phyloP scores from a whole-genome alignment of 2,113 vertebrate species.

The Casuarius casuarius region DNA sequence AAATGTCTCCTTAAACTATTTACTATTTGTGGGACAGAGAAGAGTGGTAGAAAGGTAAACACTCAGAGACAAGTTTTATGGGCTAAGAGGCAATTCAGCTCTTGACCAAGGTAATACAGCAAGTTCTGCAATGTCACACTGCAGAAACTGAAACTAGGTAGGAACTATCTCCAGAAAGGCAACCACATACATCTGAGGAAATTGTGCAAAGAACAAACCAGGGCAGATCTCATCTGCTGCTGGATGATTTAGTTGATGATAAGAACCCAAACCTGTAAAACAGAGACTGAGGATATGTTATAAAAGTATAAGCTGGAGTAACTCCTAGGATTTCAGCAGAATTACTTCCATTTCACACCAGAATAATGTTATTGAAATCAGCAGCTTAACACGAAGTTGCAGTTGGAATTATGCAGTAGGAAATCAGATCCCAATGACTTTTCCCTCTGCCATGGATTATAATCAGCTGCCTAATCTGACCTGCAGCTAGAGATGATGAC shows the following conservation, averaged over 20 bases:
- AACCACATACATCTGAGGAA: not conserved
- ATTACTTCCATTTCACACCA: not conserved
- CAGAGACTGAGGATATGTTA: not conserved
- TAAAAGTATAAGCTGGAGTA: not conserved
- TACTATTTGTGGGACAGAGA: slow-evolving; percentile 16
- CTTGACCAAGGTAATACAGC: not conserved
- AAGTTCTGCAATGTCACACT: not conserved
- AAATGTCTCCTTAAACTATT: not conserved
- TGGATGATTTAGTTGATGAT: not conserved
- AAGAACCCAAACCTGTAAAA: not conserved
- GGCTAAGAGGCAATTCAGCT: not conserved
- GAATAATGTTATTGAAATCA: not conserved
- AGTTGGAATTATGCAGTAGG: not conserved
- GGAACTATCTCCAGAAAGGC: not conserved
- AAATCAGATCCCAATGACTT: not conserved
- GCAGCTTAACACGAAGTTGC: not conserved
- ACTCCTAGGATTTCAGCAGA: not conserved
- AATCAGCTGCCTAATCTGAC: not conserved
- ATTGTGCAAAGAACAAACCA: not conserved
- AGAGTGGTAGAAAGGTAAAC: not conserved
- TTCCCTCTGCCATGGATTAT: not conserved
- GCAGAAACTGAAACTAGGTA: slow-evolving; percentile 3
- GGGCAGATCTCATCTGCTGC: not conserved
- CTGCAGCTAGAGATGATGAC: not conserved
- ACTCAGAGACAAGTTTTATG: not conserved